These are phyloP conservation scores for Corynorhinus townsendii DNA, from an alignment of 2,113 vertebrate species.

Conservation along the genomic window DNA sequence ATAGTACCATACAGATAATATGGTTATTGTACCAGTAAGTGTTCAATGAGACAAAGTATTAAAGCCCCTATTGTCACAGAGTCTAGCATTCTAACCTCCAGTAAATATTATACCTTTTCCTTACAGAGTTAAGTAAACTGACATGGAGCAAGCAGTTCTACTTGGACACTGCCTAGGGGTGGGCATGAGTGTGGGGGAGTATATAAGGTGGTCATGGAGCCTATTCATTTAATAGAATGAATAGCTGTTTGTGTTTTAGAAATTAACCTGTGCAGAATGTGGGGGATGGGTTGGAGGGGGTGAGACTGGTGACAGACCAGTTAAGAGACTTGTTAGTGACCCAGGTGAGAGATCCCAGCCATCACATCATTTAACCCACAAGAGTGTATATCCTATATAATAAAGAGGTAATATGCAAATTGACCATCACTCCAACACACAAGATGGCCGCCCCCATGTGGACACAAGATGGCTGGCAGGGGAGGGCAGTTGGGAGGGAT, in stretches of 20 bases:
- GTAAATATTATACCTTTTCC: not conserved
- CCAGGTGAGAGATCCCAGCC: not conserved
- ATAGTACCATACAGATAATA: not conserved
- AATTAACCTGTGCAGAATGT: not conserved
- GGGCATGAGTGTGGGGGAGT: not conserved
- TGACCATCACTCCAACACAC: too few species aligned
- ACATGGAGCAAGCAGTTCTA: not conserved
- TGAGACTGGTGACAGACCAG: not conserved
- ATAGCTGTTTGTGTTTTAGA: not conserved
- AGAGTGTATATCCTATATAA: not conserved
- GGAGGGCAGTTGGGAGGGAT: too few species aligned
- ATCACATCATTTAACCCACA: not conserved
- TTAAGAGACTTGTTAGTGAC: not conserved
- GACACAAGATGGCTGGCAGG: too few species aligned
- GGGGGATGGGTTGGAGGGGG: not conserved
- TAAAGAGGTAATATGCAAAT: too few species aligned
- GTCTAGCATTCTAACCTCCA: not conserved
- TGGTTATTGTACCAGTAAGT: not conserved
- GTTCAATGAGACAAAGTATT: not conserved
- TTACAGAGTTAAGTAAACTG: not conserved
- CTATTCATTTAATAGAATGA: not conserved
- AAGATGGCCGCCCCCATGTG: too few species aligned
- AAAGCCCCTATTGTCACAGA: not conserved
- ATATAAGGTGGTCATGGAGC: not conserved
- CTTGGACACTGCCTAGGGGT: not conserved